Conservation (phyloP, 2,113 vertebrate genomes). For the Trochalopteron elliotii region DNA sequence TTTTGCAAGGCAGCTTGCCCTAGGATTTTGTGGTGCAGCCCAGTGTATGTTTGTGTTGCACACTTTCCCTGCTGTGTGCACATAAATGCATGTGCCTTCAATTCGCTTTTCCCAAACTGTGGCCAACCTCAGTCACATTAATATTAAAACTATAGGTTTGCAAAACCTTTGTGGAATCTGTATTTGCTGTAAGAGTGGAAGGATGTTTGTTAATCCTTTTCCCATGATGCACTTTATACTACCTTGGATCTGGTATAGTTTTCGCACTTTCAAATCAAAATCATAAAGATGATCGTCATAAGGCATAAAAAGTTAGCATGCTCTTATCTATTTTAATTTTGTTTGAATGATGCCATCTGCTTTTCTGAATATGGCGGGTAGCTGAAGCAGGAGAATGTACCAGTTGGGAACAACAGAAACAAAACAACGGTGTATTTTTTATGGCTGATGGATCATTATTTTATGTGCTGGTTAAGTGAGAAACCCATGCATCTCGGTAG, state of each 20-base stretch:
- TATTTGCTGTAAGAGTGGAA: background rate
- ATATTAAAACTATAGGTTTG: background rate
- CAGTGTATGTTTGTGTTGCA: background rate
- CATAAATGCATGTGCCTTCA: background rate
- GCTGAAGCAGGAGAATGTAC: background rate
- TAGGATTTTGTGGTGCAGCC: background rate
- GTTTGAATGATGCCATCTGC: conserved; percentile 49
- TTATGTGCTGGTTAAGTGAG: background rate
- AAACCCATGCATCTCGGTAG: background rate
- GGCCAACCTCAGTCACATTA: background rate
- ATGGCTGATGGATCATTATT: background rate
- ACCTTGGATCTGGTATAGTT: background rate
- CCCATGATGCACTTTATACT: background rate
- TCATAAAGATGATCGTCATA: background rate
- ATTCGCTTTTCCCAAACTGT: background rate
- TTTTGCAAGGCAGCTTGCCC: background rate
- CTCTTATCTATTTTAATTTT: conserved; percentile 43
- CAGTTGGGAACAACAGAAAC: background rate
- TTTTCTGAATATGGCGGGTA: background rate
- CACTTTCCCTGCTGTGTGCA: background rate
- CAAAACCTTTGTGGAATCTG: background rate
- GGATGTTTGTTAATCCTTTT: background rate
- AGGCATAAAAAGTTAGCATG: conserved; percentile 28
- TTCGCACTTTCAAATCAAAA: background rate
- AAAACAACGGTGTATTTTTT: background rate